These are phyloP conservation scores for Diarsia dahlii DNA, from an alignment of 2,888 invertebrate genomes.

Conservation along the genomic window DNA sequence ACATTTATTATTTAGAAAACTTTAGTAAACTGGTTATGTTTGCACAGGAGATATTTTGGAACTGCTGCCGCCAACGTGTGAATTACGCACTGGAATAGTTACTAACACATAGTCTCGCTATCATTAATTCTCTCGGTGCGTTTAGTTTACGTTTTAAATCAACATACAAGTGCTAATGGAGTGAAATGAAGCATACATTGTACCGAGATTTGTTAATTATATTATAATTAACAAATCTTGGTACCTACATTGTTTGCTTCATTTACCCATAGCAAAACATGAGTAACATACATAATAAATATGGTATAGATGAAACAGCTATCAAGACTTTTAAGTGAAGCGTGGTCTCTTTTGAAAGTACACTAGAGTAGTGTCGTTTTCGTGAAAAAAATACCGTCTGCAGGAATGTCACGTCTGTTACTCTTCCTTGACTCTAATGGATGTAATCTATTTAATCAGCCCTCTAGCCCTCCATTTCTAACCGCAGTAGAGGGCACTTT, in stretches of 20 bases:
- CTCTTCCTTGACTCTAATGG: conserved; percentile 28
- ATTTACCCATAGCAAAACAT: background rate
- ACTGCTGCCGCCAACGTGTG: conserved; percentile 77
- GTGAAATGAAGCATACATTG: conserved; percentile 77
- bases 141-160: conserved; percentile 81
- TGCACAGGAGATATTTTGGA: conserved; percentile 83
- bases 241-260: background rate
- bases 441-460: conserved; percentile 42
- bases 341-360: background rate
- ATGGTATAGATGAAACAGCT: background rate
- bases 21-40: conserved; percentile 78
- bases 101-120: conserved; percentile 76
- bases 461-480: background rate
- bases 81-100: conserved; percentile 79
- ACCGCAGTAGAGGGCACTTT: conserved; percentile 6
- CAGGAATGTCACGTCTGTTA: background rate
- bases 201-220: conserved; percentile 56
- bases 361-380: background rate
- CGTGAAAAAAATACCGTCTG: background rate
- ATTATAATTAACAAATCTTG: conserved; percentile 32
- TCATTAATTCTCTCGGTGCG: conserved; percentile 81
- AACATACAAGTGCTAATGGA: conserved; percentile 83
- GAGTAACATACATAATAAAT: background rate
- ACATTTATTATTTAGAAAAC: conserved; percentile 86
- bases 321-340: conserved; percentile 7